These are phyloP conservation scores for Dinocampus coccinellae DNA, from an alignment of 2,888 invertebrate species.

Conservation along the genomic window DNA sequence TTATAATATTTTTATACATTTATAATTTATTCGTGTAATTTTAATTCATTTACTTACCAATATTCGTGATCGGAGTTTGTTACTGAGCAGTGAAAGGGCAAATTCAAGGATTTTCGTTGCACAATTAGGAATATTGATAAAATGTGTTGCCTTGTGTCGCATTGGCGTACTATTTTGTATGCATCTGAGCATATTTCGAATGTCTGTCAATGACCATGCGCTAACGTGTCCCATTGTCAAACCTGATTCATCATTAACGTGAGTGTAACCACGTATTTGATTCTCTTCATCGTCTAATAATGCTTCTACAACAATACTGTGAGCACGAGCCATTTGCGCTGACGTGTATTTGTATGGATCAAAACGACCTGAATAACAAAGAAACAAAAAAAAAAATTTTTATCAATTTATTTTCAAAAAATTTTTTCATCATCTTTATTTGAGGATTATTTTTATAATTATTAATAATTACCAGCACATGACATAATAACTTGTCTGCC, in stretches of 20 bases:
- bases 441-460: not conserved
- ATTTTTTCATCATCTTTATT: constrained; percentile 7
- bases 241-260: constrained; percentile 86
- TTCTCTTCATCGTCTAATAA: constrained; percentile 87
- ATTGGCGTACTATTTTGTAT: constrained; percentile 91
- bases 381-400: not conserved
- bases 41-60: constrained; percentile 73
- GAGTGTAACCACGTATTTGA: constrained; percentile 86
- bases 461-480: constrained; percentile 75
- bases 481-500: constrained; percentile 86
- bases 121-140: constrained; percentile 86
- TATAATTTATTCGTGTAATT: not conserved
- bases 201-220: constrained; percentile 85
- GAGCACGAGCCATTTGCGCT: constrained; percentile 86
- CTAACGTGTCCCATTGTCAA: constrained; percentile 87
- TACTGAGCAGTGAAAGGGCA: constrained; percentile 83
- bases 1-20: not conserved
- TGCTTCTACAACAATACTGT: constrained; percentile 87
- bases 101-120: constrained; percentile 88
- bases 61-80: constrained; percentile 86
- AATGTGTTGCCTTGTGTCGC: constrained; percentile 90
- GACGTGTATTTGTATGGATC: constrained; percentile 84
- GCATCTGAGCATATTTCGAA: constrained; percentile 82
- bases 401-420: constrained; percentile 8
- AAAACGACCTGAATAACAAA: constrained; percentile 73